Conservation (phyloP, 1,140 invertebrate species). For the Drosophila sp. region DNA sequence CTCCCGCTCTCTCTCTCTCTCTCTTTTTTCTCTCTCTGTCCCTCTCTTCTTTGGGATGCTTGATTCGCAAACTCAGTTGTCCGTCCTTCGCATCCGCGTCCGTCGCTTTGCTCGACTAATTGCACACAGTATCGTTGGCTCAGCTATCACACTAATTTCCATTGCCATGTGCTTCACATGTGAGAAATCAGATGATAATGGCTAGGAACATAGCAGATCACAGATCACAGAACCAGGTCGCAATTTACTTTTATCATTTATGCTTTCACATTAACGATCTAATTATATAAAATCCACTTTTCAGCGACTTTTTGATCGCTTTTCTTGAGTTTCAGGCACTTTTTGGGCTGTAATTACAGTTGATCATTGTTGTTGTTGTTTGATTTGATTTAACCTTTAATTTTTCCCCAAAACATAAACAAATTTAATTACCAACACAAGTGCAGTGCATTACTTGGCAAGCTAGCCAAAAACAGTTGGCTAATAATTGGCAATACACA, state of each 20-base stretch:
- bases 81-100: background rate
- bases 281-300: conserved; percentile 12
- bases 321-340: conserved; percentile 55
- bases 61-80: conserved; percentile 21
- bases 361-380: conserved; percentile 26
- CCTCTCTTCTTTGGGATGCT: background rate
- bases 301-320: conserved; percentile 20
- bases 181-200: conserved; percentile 27
- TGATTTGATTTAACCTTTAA: conserved; percentile 14
- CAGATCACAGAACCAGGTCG: conserved; percentile 20
- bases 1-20: background rate
- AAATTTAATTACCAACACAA: background rate
- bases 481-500: conserved; percentile 11
- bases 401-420: background rate
- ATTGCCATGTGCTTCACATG: conserved; percentile 60
- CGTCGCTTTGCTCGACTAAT: conserved; percentile 37
- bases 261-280: conserved; percentile 13
- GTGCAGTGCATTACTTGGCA: background rate
- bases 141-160: conserved; percentile 66
- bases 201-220: conserved; percentile 41
- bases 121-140: conserved; percentile 39
- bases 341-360: conserved; percentile 48
- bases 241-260: conserved; percentile 55
- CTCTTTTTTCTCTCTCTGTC: background rate
- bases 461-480: conserved; percentile 16